phyloP scores from a whole-genome alignment of 2,888 invertebrate genomes.

The Mythimna albipuncta region DNA sequence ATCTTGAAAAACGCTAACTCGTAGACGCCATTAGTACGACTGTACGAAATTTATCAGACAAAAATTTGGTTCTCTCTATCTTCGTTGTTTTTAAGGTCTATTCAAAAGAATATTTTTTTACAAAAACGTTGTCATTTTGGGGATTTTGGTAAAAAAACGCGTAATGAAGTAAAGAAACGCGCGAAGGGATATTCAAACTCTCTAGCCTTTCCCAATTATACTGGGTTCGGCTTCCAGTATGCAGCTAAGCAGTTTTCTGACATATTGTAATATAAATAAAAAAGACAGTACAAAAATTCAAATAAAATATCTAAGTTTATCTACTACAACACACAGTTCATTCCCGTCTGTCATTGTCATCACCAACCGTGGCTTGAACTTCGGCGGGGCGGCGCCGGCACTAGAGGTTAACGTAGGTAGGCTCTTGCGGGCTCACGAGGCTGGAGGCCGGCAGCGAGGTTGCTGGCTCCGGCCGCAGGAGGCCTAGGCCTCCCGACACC shows the following conservation, averaged over 20 bases:
- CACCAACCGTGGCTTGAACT: slow-evolving; percentile 83
- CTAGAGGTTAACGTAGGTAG: slow-evolving; percentile 98
- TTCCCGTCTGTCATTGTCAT: slow-evolving; percentile 58
- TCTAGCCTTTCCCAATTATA: not conserved
- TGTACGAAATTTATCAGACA: too few relatives aligned
- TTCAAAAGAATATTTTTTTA: too few relatives aligned
- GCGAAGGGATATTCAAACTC: too few relatives aligned
- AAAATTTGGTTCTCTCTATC: too few relatives aligned
- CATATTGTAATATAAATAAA: slow-evolving; percentile 20
- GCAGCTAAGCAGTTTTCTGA: not conserved
- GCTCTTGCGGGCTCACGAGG: slow-evolving; percentile 94
- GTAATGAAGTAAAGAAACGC: too few relatives aligned
- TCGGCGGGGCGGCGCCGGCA: slow-evolving; percentile 89
- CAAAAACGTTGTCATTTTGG: too few relatives aligned
- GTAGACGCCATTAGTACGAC: too few relatives aligned
- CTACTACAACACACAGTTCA: slow-evolving; percentile 62
- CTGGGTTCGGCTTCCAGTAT: not conserved
- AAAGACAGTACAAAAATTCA: slow-evolving; percentile 19
- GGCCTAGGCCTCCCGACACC: slow-evolving; percentile 87
- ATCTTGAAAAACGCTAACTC: too few relatives aligned
- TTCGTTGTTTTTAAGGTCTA: too few relatives aligned
- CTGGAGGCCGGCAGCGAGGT: slow-evolving; percentile 85
- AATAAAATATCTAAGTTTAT: slow-evolving; percentile 37
- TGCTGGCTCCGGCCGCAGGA: slow-evolving; percentile 90
- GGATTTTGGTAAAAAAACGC: too few relatives aligned